Base-by-base conservation (phyloP, 2,888 invertebrate genomes). In the Mythimna lalbum region DNA sequence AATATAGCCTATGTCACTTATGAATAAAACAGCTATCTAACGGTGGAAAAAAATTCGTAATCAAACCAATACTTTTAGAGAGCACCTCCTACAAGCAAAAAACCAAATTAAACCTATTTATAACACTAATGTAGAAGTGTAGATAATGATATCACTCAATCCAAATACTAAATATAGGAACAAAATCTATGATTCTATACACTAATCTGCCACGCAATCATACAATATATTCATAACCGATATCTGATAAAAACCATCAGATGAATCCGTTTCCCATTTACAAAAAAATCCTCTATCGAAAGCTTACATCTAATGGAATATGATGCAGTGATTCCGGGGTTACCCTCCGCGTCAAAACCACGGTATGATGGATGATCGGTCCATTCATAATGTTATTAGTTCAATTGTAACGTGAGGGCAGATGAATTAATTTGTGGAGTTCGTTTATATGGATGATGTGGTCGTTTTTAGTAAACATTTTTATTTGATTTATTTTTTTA, bases 361-460 rank as follows among this genome's bases (percentile, higher is more conserved):
- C 67, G 73, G 72, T 47, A 69, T 90, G 90, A 90, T 90, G 85
- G 87, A 90, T 90, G 87, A 77, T 82, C 77, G 78, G 64, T 63
- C 53, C 65, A 90, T 90, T 90, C 89, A 88, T 88, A 87, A 87
- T 85, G 86, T 88, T 90, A 89, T 90, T 90, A 90, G 86, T 86
- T 83, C 79, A 80, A 86, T 85, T 86, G 85, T 83, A 69, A 67
- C 64, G 73, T 76, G 69, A 59, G 74, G 76, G 66, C 63, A 53
- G 76, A 85, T 82, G 76, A 82, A 87, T 81, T 87, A 85, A 85
- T 86, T 77, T 66, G 47, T 66, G 59, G 76, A 72, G 63, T 73
- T 52, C 60, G 61, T 69, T 76, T 81, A 76, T 71, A 12, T 61
- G 33, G 66, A 72, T 83, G 78, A 81, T 55, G 55, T 69, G 23